Evolutionary conservation across 2,113 vertebrate species (phyloP), one percentile per base, ranked within the genome.

Genomic region (Pachycephala philippinensis): DNA sequence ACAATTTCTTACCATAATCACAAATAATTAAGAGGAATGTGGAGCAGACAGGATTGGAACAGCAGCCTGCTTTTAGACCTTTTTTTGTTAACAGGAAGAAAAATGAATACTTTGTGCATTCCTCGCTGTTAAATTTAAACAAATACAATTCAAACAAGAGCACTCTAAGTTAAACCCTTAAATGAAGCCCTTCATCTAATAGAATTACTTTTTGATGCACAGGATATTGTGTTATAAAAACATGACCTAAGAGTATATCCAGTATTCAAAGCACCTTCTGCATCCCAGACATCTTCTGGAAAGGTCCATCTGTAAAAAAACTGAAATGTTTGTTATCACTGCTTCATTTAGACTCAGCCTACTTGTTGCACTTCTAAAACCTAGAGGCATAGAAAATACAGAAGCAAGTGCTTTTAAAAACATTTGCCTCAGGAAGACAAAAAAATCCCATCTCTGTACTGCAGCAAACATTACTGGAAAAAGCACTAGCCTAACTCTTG

Each of bases 231-330:
- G 17, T 76, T 59, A 54, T 37, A 68, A 84, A 72, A 89, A 66
- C 3, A 45, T 0, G 0, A 64, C 24, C 18, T 33, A 26, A 10
- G 49, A 71, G n/a, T 11, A 44, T 2, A 39, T 8, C 13, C 26
- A 11, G 37, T 17, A 28, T 22, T 47, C 33, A 28, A 21, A 49
- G 40, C 16, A 39, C 85, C 85, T 65, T 57, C 30, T 37, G 69
- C 56, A 45, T 21, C 30, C 45, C 11, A 49, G 54, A 3, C 28
- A 33, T 24, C n/a, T 49, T 54, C 83, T 27, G 47, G 72, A 61
- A 89, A 65, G 45, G 31, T 24, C n/a, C 21, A 19, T 59, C 53
- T 88, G 53, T 64, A 72, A 27, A 92, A 72, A 27, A 92, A 53
- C 49, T 14, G 40, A 45, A 42, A 9, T 0, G 2, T 37, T 15